A percentile compares a stretch with the other conserved stretches of the same genome.
phyloP scores from a whole-genome alignment of 2,888 invertebrate genomes.

The Nineta flava region DNA sequence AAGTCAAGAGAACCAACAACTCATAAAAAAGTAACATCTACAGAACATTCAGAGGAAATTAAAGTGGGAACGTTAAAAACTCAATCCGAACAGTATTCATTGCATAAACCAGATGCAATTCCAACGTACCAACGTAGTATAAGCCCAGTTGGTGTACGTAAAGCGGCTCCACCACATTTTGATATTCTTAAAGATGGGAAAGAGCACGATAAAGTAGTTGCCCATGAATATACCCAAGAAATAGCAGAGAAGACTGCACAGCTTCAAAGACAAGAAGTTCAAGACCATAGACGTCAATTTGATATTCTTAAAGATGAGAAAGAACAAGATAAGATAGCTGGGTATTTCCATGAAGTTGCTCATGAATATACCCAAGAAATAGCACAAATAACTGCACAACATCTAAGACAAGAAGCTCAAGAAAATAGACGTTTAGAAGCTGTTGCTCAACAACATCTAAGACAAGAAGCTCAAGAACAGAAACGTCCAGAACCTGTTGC shows the following conservation, averaged over 20 bases:
- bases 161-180: not conserved
- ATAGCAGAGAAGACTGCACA: not conserved
- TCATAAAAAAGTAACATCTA: not conserved
- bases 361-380: not conserved
- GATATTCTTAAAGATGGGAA: not conserved
- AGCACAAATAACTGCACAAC: no score
- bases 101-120: conserved; percentile 40
- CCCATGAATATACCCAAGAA: not conserved
- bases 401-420: no score
- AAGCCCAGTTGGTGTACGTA: conserved; percentile 8
- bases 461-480: no score
- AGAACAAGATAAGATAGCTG: not conserved
- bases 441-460: no score
- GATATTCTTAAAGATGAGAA: not conserved
- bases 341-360: no score
- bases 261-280: no score
- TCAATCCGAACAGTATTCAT: conserved; percentile 24
- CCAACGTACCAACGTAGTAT: conserved; percentile 44
- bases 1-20: not conserved
- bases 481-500: no score
- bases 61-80: conserved; percentile 18
- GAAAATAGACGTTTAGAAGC: not conserved
- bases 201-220: not conserved
- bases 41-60: conserved; percentile 15
- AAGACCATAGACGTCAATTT: not conserved